These are phyloP conservation scores for Euura lappo DNA, from an alignment of 1,140 invertebrate genomes.

Conservation along the genomic window DNA sequence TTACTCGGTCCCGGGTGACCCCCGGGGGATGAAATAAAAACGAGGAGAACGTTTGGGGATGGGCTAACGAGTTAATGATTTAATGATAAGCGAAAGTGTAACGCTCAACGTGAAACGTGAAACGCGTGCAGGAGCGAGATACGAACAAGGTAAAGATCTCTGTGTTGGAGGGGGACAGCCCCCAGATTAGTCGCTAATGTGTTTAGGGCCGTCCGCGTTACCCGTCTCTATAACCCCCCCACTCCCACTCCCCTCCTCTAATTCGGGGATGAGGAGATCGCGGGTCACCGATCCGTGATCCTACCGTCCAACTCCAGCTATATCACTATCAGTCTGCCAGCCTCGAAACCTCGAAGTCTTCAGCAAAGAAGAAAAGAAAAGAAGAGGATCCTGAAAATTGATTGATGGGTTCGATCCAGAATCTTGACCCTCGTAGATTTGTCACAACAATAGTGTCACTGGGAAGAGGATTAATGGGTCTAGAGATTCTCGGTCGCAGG, in stretches of 20 bases:
- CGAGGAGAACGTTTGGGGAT: neutral
- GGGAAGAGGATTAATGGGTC: too few species aligned
- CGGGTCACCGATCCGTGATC: conserved; percentile 8
- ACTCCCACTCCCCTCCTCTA: neutral
- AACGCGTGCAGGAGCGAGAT: conserved; percentile 2
- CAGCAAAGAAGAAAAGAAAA: too few species aligned
- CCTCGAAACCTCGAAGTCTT: too few species aligned
- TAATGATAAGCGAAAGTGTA: conserved; percentile 31
- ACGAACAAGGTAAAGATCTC: conserved; percentile 17
- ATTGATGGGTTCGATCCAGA: too few species aligned
- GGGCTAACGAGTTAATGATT: conserved; percentile 41
- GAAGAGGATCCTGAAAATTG: too few species aligned
- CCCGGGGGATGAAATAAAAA: conserved; percentile 16
- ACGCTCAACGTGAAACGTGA: neutral
- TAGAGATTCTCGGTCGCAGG: too few species aligned
- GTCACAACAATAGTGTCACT: too few species aligned
- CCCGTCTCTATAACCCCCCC: neutral
- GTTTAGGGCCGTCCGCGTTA: conserved; percentile 30
- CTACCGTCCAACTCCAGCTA: neutral
- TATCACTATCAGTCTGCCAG: neutral
- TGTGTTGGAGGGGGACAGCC: conserved; percentile 24
- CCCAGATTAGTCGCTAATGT: conserved; percentile 45
- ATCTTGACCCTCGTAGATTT: too few species aligned
- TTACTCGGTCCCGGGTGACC: conserved; percentile 4
- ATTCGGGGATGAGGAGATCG: conserved; percentile 8